A percentile compares a stretch with the other conserved stretches of the same genome.
Evolutionary conservation across 2,888 invertebrate species (phyloP).

Genomic region (Tridacna crocea): DNA sequence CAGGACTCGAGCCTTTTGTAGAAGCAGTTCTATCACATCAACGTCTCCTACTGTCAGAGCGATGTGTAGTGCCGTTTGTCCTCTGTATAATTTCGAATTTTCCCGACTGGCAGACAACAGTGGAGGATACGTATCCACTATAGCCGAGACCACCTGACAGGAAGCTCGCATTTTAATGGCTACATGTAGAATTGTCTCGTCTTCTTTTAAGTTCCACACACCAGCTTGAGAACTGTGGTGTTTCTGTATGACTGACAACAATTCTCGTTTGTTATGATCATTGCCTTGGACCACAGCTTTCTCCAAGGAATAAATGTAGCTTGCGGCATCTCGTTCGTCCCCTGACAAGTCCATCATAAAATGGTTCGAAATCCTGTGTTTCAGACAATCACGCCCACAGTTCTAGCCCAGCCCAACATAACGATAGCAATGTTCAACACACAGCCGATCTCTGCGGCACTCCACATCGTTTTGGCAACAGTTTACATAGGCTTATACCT

Average conservation of each 20-base stretch:
- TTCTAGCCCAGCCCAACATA: too few relatives aligned
- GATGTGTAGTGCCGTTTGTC: slow-evolving; percentile 67
- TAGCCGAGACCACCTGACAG: slow-evolving; percentile 31
- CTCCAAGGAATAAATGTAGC: not conserved
- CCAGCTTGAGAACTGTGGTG: not conserved
- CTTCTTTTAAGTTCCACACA: slow-evolving; percentile 23
- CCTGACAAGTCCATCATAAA: too few relatives aligned
- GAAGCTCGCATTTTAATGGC: slow-evolving; percentile 49
- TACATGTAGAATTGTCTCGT: slow-evolving; percentile 51
- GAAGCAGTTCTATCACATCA: slow-evolving; percentile 41
- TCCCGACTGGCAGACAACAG: slow-evolving; percentile 29
- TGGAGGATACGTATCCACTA: slow-evolving; percentile 39
- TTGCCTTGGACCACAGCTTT: not conserved
- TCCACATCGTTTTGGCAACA: too few relatives aligned
- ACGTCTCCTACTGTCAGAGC: slow-evolving; percentile 58
- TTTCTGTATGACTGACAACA: not conserved
- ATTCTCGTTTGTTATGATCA: not conserved
- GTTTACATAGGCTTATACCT: too few relatives aligned
- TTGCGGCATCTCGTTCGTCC: not conserved
- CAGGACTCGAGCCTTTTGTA: slow-evolving; percentile 23
- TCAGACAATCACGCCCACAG: too few relatives aligned
- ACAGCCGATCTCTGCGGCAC: too few relatives aligned
- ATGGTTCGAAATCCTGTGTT: too few relatives aligned
- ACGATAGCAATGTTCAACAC: too few relatives aligned
- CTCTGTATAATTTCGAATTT: slow-evolving; percentile 50